phyloP scores from a whole-genome alignment of 2,113 vertebrate species.

The Elanoides forficatus region DNA sequence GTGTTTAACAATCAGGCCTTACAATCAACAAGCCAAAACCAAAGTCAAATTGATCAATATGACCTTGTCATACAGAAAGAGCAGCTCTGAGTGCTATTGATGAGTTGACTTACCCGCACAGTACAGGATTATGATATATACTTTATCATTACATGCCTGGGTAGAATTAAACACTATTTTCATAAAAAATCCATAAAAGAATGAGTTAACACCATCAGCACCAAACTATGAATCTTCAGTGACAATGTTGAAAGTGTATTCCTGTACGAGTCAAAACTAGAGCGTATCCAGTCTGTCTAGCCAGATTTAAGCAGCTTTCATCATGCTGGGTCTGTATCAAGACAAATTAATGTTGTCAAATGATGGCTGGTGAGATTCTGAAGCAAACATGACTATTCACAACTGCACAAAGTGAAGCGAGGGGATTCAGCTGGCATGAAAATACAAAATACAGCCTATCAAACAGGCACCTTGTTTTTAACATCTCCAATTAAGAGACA shows the following conservation, averaged over 20 bases:
- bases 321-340: neutral
- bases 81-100: neutral
- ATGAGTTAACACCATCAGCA: neutral
- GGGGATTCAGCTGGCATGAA: neutral
- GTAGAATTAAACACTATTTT: neutral
- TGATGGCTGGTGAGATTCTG: neutral
- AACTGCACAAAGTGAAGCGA: neutral
- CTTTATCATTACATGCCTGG: neutral
- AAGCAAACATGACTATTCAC: neutral
- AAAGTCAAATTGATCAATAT: neutral
- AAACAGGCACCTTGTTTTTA: neutral
- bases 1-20: neutral
- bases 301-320: neutral
- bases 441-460: neutral
- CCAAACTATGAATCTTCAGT: neutral
- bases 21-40: neutral
- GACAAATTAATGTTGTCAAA: neutral
- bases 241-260: neutral
- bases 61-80: neutral
- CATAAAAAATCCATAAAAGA: neutral
- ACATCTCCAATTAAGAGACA: neutral
- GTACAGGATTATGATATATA: neutral
- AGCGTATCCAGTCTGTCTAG: neutral
- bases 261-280: neutral
- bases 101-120: neutral